Percentiles rank a stretch among this genome's conserved stretches.
Evolutionary conservation across 1,140 invertebrate species (phyloP).

Genomic region (Pomphorhynchus laevis): DNA sequence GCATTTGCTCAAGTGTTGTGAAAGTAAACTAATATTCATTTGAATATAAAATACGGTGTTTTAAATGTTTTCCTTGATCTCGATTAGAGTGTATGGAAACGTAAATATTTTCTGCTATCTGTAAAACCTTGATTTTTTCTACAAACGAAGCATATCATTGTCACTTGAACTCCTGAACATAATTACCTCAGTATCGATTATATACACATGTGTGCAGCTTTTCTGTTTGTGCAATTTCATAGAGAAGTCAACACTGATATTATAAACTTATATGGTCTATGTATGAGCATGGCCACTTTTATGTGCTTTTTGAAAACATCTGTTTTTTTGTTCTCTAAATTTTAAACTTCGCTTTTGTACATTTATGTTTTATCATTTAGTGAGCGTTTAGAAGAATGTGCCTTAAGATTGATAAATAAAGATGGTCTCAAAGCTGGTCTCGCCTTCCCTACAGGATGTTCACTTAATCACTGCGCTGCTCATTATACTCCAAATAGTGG

Average conservation of each 20-base stretch:
- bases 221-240: background rate
- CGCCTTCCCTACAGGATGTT: slow-evolving; percentile 92
- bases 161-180: too few relatives aligned
- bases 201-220: too few relatives aligned
- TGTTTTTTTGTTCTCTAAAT: slow-evolving; percentile 1
- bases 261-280: background rate
- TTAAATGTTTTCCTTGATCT: too few relatives aligned
- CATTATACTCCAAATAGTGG: slow-evolving; percentile 98
- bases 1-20: too few relatives aligned
- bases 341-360: too few relatives aligned
- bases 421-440: slow-evolving; percentile 72
- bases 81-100: too few relatives aligned
- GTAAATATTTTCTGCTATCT: too few relatives aligned
- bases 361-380: slow-evolving; percentile 15
- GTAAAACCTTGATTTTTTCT: too few relatives aligned
- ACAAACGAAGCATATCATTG: too few relatives aligned
- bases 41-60: too few relatives aligned
- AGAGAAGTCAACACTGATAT: background rate
- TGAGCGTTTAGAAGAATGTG: slow-evolving; percentile 62
- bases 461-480: slow-evolving; percentile 83
- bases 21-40: too few relatives aligned
- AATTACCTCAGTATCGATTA: too few relatives aligned
- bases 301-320: background rate
- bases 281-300: background rate
- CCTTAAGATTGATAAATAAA: slow-evolving; percentile 58